Evolutionary conservation across 2,797 vertebrate genomes (phyloP).

Genomic region (Pelochelys cantorii): DNA sequence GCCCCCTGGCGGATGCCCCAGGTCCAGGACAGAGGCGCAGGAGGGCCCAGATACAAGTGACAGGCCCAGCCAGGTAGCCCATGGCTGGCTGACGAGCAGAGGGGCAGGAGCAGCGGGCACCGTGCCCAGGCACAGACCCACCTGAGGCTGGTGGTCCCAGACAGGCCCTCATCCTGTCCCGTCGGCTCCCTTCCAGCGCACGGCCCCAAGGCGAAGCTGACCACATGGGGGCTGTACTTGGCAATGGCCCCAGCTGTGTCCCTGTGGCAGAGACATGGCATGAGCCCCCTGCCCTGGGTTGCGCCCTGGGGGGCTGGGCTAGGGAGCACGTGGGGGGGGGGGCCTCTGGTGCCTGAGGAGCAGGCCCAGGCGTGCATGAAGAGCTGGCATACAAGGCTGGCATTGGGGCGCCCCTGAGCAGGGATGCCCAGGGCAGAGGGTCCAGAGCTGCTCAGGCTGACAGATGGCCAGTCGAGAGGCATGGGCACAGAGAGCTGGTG

Average conservation of each 20-base stretch:
- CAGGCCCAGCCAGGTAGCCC: background rate
- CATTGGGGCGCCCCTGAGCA: background rate
- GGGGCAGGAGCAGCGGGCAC: background rate
- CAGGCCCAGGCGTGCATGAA: background rate
- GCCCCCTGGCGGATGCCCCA: too few relatives aligned
- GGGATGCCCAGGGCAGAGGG: background rate
- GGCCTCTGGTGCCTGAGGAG: background rate
- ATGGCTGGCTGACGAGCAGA: background rate
- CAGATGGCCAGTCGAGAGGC: too few relatives aligned
- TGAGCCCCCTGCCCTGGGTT: background rate
- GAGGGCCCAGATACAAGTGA: too few relatives aligned
- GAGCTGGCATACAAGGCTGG: background rate
- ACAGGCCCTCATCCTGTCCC: background rate
- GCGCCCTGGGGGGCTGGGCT: background rate
- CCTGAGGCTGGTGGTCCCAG: background rate
- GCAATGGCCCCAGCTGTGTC: constrained; percentile 77
- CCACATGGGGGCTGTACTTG: constrained; percentile 82
- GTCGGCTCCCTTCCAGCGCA: background rate
- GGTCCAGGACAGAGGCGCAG: too few relatives aligned
- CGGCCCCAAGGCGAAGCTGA: constrained; percentile 83
- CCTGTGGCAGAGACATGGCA: constrained; percentile 65
- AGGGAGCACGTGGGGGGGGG: background rate
- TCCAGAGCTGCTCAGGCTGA: background rate
- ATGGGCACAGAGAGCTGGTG: too few relatives aligned
- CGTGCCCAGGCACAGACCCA: background rate